Evolutionary conservation across 2,888 invertebrate genomes (phyloP).

Genomic region (Ischnus inquisitorius): DNA sequence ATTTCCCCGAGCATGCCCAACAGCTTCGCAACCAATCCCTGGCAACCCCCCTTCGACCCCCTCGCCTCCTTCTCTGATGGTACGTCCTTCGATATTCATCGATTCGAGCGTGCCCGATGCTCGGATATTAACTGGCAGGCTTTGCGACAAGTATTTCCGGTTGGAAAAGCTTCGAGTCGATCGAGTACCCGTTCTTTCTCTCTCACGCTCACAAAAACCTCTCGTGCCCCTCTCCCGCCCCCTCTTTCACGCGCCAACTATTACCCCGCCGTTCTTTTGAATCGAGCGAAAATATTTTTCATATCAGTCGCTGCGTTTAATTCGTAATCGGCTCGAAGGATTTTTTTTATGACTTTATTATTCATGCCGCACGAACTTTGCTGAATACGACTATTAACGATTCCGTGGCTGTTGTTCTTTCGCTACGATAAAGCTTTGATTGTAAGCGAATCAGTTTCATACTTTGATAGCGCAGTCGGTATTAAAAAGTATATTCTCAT

Average conservation of each 20-base stretch:
- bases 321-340: slow-evolving; percentile 14
- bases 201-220: not conserved
- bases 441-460: not conserved
- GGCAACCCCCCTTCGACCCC: not conserved
- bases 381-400: not conserved
- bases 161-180: slow-evolving; percentile 47
- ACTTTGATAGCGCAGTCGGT: not conserved
- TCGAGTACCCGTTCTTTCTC: slow-evolving; percentile 26
- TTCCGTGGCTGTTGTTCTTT: not conserved
- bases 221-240: not conserved
- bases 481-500: not conserved
- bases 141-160: slow-evolving; percentile 60
- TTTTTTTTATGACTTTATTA: slow-evolving; percentile 30
- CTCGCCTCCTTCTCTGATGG: not conserved
- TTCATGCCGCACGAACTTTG: not conserved
- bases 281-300: slow-evolving; percentile 26
- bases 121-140: slow-evolving; percentile 57
- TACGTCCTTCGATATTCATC: slow-evolving; percentile 57
- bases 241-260: not conserved
- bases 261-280: not conserved
- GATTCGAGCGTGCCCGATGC: slow-evolving; percentile 41
- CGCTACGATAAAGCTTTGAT: not conserved
- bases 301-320: slow-evolving; percentile 20
- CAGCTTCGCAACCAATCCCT: slow-evolving; percentile 38
- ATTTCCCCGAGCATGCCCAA: slow-evolving; percentile 19